phyloP scores from a whole-genome alignment of 2,888 invertebrate genomes.

The Ecdyonurus torrentis region DNA sequence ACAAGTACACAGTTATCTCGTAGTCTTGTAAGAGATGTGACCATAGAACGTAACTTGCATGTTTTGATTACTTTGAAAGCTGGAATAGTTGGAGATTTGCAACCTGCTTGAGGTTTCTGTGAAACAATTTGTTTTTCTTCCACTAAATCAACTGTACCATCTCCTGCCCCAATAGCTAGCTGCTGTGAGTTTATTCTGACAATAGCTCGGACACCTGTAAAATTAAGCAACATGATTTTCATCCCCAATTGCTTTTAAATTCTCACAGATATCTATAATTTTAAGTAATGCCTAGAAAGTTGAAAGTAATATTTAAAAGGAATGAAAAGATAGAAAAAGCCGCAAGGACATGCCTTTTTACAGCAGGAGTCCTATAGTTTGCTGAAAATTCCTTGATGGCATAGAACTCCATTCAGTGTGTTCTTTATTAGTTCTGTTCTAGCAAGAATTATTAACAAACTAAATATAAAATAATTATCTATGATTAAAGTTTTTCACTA shows the following conservation, averaged over 20 bases:
- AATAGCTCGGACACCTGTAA: constrained; percentile 44
- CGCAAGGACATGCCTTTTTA: too few species aligned
- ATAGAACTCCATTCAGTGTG: too few species aligned
- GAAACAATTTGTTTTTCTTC: constrained; percentile 36
- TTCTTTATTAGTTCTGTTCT: too few species aligned
- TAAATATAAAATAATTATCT: not conserved
- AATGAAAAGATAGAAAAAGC: too few species aligned
- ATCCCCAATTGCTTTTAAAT: too few species aligned
- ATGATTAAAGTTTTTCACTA: not conserved
- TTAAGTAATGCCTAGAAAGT: too few species aligned
- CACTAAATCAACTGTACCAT: constrained; percentile 62
- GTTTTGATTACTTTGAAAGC: not conserved
- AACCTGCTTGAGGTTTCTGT: constrained; percentile 13
- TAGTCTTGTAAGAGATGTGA: constrained; percentile 56
- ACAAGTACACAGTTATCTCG: constrained; percentile 41
- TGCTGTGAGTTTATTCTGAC: constrained; percentile 37
- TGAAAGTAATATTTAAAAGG: too few species aligned
- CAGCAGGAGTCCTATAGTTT: too few species aligned
- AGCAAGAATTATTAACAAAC: too few species aligned
- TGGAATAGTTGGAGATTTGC: not conserved
- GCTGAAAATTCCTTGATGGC: too few species aligned
- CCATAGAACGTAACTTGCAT: constrained; percentile 30
- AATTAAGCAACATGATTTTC: too few species aligned
- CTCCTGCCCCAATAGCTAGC: constrained; percentile 66
- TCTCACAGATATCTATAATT: too few species aligned